Evolutionary conservation across 2,113 vertebrate species (phyloP), one percentile per base, ranked within the genome.

Genomic region (Gavialis gangeticus): DNA sequence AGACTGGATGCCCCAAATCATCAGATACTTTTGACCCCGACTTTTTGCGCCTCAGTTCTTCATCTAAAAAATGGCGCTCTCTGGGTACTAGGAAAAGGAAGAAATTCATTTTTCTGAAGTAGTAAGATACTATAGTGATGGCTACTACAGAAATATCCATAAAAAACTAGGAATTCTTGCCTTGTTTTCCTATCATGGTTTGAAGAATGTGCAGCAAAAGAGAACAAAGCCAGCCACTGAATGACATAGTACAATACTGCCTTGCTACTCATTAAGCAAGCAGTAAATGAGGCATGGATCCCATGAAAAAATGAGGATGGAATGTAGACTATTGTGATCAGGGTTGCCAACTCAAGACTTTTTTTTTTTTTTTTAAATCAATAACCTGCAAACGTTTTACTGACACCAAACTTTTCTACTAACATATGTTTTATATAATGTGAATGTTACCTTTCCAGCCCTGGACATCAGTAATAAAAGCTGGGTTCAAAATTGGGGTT

Each of bases 91-190:
- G 7, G 46, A 46, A 46, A 46, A 30, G 37, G 24, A 71, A 24
- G 21, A 71, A 71, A 71, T 71, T 71, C 21, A 24, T 71, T 19
- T 71, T 71, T 24, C 5, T 71, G 67, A 12, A 19, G 54, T 19
- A 59, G 55, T 18, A 24, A 34, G 59, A 62, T 5, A 11, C 28
- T 15, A 55, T 4, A 27, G 16, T 64, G 27, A 59, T 22, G 16
- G 0, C 6, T 0, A 69, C 1, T 66, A 88, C 18, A n/a, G 19
- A 81, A 21, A 78, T 28, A 34, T 16, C 16, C 34, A 2, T 0
- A 63, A 21, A 54, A 78, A 62, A 34, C 16, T 2, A 66, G 1
- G 1, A 30, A 30, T 12, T 30, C 67, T 46, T 46, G 46, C 46
- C 46, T 46, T 71, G 30, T 10, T 12, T 46, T 28, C 21, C 58